Evolutionary conservation across 2,113 vertebrate species (phyloP).

Genomic region (Rhinolophus sinicus): DNA sequence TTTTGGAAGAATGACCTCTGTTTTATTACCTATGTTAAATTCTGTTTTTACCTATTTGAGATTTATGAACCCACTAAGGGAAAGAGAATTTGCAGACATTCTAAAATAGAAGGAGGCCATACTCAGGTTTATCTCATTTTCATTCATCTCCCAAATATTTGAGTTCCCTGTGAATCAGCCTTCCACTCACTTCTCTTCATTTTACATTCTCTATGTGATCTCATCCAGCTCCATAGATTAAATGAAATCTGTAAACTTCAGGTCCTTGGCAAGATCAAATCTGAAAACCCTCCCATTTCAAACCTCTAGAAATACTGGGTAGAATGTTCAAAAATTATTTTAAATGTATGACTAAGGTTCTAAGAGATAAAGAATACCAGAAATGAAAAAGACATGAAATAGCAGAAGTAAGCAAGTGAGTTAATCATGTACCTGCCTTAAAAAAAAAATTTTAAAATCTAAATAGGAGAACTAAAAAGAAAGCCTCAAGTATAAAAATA

Average conservation of each 20-base stretch:
- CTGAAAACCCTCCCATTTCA: not conserved
- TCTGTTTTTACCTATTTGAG: not conserved
- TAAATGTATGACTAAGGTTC: not conserved
- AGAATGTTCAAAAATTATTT: slow-evolving; percentile 14
- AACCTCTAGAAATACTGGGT: not conserved
- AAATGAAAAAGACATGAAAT: not conserved
- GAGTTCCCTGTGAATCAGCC: not conserved
- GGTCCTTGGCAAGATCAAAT: not conserved
- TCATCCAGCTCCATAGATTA: not conserved
- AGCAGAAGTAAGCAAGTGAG: not conserved
- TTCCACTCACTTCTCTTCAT: not conserved
- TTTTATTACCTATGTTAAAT: slow-evolving; percentile 37
- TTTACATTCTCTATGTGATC: not conserved
- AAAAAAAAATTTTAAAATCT: not conserved
- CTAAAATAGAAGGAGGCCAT: not conserved
- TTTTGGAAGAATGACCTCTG: slow-evolving; percentile 18
- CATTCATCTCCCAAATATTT: not conserved
- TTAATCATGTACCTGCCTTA: not conserved
- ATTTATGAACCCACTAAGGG: not conserved
- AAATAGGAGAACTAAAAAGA: not conserved
- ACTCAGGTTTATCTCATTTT: not conserved
- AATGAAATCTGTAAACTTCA: slow-evolving; percentile 30
- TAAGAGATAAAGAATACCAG: not conserved
- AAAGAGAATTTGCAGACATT: not conserved
- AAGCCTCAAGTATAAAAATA: not conserved